phyloP scores from a whole-genome alignment of 2,888 invertebrate species.

The Portevinia maculata region DNA sequence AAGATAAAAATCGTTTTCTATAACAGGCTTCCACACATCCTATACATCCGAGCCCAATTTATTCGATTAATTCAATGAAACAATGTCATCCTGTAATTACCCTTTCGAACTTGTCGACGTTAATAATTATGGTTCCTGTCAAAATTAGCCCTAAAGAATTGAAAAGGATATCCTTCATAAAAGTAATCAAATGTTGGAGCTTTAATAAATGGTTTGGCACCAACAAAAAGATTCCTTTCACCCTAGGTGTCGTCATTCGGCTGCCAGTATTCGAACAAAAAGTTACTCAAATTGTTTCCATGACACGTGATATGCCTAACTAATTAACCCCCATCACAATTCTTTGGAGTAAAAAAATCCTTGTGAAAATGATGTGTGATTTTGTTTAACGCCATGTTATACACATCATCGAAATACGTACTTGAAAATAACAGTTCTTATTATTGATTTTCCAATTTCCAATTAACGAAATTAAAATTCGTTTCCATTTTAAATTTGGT shows the following conservation, averaged over 20 bases:
- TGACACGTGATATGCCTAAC: conserved; percentile 32
- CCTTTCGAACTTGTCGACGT: conserved; percentile 28
- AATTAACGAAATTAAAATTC: conserved; percentile 43
- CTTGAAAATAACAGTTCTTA: not conserved
- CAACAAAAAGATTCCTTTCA: not conserved
- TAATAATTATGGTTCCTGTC: conserved; percentile 23
- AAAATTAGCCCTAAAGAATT: conserved; percentile 21
- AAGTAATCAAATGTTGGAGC: conserved; percentile 14
- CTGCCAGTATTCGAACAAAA: conserved; percentile 11
- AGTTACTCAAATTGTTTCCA: conserved; percentile 16
- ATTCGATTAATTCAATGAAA: conserved; percentile 4
- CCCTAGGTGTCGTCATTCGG: not conserved
- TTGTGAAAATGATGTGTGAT: not conserved
- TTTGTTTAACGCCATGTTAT: not conserved
- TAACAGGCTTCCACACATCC: not conserved
- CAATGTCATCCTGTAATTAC: conserved; percentile 29
- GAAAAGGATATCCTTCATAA: conserved; percentile 13
- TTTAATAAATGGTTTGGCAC: conserved; percentile 20
- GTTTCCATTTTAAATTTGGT: conserved; percentile 39
- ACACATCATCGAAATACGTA: not conserved
- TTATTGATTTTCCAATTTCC: conserved; percentile 40
- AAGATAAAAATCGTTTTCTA: conserved; percentile 1
- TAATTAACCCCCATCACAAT: not conserved
- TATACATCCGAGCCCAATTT: conserved; percentile 9
- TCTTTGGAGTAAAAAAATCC: too few species aligned